Base-by-base conservation (phyloP, 1,140 invertebrate species). In the Acromyrmex charruanus region DNA sequence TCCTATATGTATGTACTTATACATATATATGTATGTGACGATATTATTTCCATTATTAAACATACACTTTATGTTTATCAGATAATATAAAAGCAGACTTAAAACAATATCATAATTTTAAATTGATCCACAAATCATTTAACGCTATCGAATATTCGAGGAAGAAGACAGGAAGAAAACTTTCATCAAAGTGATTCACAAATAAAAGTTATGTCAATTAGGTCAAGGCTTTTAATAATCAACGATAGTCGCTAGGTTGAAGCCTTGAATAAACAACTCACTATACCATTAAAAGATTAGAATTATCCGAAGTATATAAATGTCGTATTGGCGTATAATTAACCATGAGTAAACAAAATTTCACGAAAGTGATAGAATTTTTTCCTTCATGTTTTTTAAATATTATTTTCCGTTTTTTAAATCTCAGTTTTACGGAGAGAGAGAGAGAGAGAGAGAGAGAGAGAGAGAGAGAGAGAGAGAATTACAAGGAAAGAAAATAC, bases 141-240 rank as follows among this genome's bases (percentile, higher is more conserved):
- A 35, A 35, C 18, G 7, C 3, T 31, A 39, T 35, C 58, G 0
- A 39, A 71, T n/a, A 71, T 28, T 66, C 14, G 1, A 14, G 5
- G 7, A 55, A 81, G 31, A 28, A 81, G 3, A 6, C 16, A 53
- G 28, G 25, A 53, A 68, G 28, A 81, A 69, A 71, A 28, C 3
- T 35, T 61, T 84, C n/a, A 14, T 63, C 6, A 10, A 39, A 39
- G 21, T 6, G 4, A 65, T 65, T 63, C 14, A 31, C 25, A 28
- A 44, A 25, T 25, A 77, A 85, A 53, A 85, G 51, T 53, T 14
- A 25, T 53, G 6, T 58, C 9, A 55, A 18, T 68, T 28, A 74
- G 72, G 65, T 89, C 72, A 88, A 85, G 63, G 51, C 4, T 85
- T 58, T 31, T 61, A 71, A 75, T 85, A 61, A 89, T 53, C 63